These are phyloP conservation scores for Podilymbus podiceps DNA, from an alignment of 2,113 vertebrate species.

Conservation along the genomic window DNA sequence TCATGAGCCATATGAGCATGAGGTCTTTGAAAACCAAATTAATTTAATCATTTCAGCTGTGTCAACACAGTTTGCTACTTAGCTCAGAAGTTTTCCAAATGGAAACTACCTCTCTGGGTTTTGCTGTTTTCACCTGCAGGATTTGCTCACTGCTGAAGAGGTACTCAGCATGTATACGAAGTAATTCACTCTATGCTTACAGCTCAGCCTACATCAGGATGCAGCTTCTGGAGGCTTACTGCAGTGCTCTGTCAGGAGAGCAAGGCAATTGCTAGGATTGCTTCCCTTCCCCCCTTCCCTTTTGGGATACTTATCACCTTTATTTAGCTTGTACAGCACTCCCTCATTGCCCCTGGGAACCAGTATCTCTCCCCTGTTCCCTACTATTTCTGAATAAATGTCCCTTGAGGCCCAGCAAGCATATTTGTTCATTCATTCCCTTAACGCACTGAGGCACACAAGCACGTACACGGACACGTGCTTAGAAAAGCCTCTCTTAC, in stretches of 20 bases:
- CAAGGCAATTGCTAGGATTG: slow-evolving; percentile 5
- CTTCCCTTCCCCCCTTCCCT: slow-evolving; percentile 16
- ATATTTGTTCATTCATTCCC: slow-evolving; percentile 57
- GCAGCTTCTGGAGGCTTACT: slow-evolving; percentile 40
- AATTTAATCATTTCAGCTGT: not conserved
- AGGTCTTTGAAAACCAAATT: not conserved
- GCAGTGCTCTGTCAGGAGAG: slow-evolving; percentile 53
- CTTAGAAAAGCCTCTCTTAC: slow-evolving; percentile 9
- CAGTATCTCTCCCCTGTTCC: slow-evolving; percentile 32
- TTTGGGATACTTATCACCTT: slow-evolving; percentile 48
- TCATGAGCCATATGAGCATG: not conserved
- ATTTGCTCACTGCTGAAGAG: slow-evolving; percentile 4
- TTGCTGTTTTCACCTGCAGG: not conserved
- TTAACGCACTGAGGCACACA: not conserved
- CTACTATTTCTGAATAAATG: slow-evolving; percentile 48
- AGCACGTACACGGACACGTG: slow-evolving; percentile 3
- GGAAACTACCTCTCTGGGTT: not conserved
- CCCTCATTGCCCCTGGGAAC: slow-evolving; percentile 34
- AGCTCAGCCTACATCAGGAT: slow-evolving; percentile 36
- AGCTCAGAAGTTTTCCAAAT: not conserved
- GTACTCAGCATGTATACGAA: not conserved
- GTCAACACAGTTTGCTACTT: not conserved
- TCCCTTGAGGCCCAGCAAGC: slow-evolving; percentile 20
- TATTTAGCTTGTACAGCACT: slow-evolving; percentile 46
- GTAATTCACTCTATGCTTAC: slow-evolving; percentile 10